Conservation (phyloP, 2,113 vertebrate species). For the Steatornis caripensis region DNA sequence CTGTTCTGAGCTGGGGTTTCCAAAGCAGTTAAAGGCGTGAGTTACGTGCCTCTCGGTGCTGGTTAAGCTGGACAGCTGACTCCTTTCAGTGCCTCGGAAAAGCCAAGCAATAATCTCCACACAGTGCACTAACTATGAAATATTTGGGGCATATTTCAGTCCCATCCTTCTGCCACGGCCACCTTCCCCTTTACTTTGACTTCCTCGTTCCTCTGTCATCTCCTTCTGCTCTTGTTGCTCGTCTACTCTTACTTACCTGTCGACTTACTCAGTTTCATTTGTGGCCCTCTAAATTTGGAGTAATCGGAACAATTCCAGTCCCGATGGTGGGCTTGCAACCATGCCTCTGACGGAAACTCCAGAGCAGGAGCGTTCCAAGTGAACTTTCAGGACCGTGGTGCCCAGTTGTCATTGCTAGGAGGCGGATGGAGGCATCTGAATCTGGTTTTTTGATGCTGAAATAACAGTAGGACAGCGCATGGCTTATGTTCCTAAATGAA, state of each 20-base stretch:
- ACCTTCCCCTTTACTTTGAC: not conserved
- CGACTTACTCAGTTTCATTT: not conserved
- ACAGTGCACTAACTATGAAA: no score
- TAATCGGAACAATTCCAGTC: not conserved
- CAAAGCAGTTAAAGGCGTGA: not conserved
- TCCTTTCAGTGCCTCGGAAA: not conserved
- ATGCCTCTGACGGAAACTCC: not conserved
- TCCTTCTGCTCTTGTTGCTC: not conserved
- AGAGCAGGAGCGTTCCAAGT: not conserved
- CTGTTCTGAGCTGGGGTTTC: not conserved
- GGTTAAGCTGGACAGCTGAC: not conserved
- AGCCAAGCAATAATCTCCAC: not conserved
- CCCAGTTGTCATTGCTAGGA: not conserved
- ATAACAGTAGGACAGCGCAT: not conserved
- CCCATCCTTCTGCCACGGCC: not conserved
- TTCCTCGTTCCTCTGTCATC: not conserved
- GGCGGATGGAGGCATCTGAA: not conserved
- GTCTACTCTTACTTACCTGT: not conserved
- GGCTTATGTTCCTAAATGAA: not conserved
- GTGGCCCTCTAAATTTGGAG: not conserved
- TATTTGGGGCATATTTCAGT: not conserved
- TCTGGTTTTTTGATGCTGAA: not conserved
- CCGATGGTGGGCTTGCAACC: not conserved
- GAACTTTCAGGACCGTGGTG: not conserved
- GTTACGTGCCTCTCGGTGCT: not conserved